phyloP scores from a whole-genome alignment of 2,888 invertebrate species.

The Rutpela maculata region DNA sequence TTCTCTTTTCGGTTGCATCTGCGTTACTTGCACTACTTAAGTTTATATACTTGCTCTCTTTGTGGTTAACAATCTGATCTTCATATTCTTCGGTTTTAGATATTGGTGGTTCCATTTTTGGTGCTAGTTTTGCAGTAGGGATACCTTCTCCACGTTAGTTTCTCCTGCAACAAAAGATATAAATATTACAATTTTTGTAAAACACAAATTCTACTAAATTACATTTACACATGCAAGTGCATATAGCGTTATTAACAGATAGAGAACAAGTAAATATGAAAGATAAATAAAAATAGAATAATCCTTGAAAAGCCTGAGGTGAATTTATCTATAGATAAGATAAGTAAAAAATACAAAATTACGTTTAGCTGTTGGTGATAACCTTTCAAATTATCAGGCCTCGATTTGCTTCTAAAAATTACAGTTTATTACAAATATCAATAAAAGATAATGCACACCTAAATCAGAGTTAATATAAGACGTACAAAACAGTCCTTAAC shows the following conservation, averaged over 20 bases:
- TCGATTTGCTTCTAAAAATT: too few relatives aligned
- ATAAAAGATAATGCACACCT: too few relatives aligned
- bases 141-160: slow-evolving; percentile 27
- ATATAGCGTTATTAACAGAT: not conserved
- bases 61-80: slow-evolving; percentile 20
- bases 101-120: slow-evolving; percentile 42
- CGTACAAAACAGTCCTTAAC: too few relatives aligned
- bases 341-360: not conserved
- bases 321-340: slow-evolving; percentile 34
- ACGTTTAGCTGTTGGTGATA: too few relatives aligned
- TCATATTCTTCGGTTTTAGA: slow-evolving; percentile 14
- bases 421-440: too few relatives aligned
- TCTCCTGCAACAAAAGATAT: slow-evolving; percentile 46
- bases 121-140: not conserved
- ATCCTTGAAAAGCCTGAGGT: not conserved
- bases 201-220: not conserved
- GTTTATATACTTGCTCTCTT: slow-evolving; percentile 37
- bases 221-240: slow-evolving; percentile 5
- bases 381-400: too few relatives aligned
- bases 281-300: slow-evolving; percentile 14
- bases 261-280: slow-evolving; percentile 15
- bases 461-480: too few relatives aligned
- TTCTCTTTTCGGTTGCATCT: slow-evolving; percentile 28
- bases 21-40: not conserved
- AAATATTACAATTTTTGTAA: slow-evolving; percentile 2